phyloP scores from a whole-genome alignment of 2,888 invertebrate species.

The Melanophora roralis region DNA sequence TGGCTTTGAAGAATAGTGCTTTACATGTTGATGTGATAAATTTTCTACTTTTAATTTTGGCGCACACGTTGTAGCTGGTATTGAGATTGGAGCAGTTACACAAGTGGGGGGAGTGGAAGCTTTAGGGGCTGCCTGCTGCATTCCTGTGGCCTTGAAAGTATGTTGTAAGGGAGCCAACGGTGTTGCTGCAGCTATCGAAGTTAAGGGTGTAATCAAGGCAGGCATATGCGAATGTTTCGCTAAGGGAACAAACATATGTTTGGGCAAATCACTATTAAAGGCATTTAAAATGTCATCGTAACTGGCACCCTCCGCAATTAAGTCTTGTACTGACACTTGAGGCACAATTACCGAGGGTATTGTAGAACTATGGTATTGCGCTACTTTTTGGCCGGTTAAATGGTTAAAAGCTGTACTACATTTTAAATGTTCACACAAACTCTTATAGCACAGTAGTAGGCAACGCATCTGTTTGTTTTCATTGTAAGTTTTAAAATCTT shows the following conservation, averaged over 20 bases:
- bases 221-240: constrained; percentile 72
- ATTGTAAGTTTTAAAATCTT: constrained; percentile 86
- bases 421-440: constrained; percentile 89
- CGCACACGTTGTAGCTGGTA: constrained; percentile 9
- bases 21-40: constrained; percentile 1
- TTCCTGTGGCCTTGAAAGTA: constrained; percentile 25
- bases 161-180: constrained; percentile 59
- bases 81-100: constrained; percentile 20
- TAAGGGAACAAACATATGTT: constrained; percentile 77
- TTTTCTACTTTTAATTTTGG: constrained; percentile 45
- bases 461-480: constrained; percentile 90
- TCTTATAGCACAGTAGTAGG: constrained; percentile 91
- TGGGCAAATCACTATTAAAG: constrained; percentile 83
- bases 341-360: constrained; percentile 74
- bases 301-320: constrained; percentile 88
- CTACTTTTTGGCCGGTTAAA: constrained; percentile 64
- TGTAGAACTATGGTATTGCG: constrained; percentile 40
- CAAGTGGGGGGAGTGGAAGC: constrained; percentile 43
- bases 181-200: constrained; percentile 68
- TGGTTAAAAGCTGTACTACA: constrained; percentile 82
- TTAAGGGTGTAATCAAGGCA: constrained; percentile 40
- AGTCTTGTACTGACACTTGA: constrained; percentile 77
- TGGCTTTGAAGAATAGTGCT: constrained; percentile 2
- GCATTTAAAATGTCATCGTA: constrained; percentile 87
- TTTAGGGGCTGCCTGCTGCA: constrained; percentile 34